Evolutionary conservation across 2,888 invertebrate species (phyloP).

Genomic region (Prosapia bicincta): DNA sequence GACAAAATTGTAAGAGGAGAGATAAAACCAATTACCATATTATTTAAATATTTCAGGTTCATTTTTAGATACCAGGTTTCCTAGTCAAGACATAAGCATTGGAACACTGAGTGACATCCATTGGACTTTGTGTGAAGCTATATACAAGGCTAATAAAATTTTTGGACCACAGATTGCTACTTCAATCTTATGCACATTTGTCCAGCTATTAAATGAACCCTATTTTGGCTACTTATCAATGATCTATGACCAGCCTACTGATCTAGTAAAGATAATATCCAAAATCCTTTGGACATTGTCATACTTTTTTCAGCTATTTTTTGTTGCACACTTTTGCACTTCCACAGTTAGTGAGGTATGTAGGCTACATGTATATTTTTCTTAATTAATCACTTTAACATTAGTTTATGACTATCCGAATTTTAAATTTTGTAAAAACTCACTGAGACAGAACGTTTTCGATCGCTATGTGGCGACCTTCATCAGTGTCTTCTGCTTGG

Average conservation of each 20-base stretch:
- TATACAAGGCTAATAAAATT: neutral
- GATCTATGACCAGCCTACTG: neutral
- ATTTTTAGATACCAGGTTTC: neutral
- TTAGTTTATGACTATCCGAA: too few species aligned
- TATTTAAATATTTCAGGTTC: too few species aligned
- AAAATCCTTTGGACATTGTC: neutral
- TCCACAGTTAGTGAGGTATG: neutral
- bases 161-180: neutral
- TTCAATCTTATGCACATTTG: neutral
- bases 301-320: neutral
- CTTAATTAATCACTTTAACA: too few species aligned
- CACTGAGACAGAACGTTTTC: too few species aligned
- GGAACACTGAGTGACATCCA: neutral
- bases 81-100: neutral
- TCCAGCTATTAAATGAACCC: neutral
- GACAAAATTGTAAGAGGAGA: too few species aligned
- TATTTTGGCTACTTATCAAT: neutral
- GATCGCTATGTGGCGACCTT: too few species aligned
- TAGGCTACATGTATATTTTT: too few species aligned
- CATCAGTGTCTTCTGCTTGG: too few species aligned
- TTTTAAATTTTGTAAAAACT: too few species aligned
- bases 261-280: neutral
- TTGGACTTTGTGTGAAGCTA: neutral
- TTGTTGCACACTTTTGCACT: neutral
- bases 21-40: too few species aligned